Percentiles rank a stretch among this genome's conserved stretches.
Evolutionary conservation across 2,113 vertebrate genomes (phyloP).

Genomic region (Oplegnathus fasciatus): DNA sequence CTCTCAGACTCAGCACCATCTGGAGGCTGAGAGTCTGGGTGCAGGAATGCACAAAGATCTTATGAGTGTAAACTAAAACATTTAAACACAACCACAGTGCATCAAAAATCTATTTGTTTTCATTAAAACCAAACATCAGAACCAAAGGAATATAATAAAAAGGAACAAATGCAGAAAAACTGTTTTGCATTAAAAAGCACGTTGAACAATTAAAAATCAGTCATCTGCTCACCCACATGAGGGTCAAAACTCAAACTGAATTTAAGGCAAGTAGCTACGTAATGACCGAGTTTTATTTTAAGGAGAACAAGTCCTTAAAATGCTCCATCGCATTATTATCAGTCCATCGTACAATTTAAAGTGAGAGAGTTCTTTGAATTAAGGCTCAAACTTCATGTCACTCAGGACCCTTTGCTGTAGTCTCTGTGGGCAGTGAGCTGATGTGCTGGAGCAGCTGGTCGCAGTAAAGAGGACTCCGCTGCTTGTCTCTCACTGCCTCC

Average conservation of each 20-base stretch:
- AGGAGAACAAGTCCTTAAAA: neutral
- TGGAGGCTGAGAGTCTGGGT: neutral
- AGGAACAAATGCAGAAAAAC: neutral
- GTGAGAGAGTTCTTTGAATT: neutral
- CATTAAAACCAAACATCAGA: conserved; percentile 31
- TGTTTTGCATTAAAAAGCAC: neutral
- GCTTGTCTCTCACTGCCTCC: conserved; percentile 88
- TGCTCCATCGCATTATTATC: neutral
- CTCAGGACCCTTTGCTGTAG: neutral
- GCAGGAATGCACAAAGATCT: neutral
- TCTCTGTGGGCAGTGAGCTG: conserved; percentile 43
- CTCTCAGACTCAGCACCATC: conserved; percentile 13
- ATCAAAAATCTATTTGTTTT: neutral
- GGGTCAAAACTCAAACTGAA: neutral
- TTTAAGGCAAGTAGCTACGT: neutral
- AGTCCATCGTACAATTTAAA: neutral
- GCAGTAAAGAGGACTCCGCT: conserved; percentile 85
- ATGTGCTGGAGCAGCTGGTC: conserved; percentile 88
- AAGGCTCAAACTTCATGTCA: conserved; percentile 17
- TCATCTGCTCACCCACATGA: neutral
- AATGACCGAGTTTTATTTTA: neutral
- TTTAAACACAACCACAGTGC: conserved; percentile 5
- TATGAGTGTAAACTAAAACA: neutral
- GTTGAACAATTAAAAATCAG: neutral
- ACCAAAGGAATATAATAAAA: neutral